Percentiles rank a stretch among this genome's conserved stretches.
Conservation (phyloP, 2,113 vertebrate species). For the Isichthys henryi region DNA sequence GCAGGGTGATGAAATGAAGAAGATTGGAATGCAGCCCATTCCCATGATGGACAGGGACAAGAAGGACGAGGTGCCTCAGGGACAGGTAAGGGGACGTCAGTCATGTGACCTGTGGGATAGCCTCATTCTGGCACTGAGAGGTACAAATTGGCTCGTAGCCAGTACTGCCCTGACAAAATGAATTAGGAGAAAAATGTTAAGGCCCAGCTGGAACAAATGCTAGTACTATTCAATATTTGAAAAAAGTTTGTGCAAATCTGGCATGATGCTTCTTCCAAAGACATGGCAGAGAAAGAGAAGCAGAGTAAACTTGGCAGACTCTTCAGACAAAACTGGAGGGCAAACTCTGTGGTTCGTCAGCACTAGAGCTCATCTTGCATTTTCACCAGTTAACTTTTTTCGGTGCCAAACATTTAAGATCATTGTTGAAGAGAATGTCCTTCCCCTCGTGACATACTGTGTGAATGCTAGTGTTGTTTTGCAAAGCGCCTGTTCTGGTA, state of each 20-base stretch:
- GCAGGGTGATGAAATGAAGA: slow-evolving; percentile 98
- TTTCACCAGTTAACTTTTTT: background rate
- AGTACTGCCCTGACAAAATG: background rate
- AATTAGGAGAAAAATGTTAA: background rate
- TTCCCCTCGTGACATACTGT: background rate
- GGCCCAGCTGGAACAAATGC: background rate
- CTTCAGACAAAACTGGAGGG: background rate
- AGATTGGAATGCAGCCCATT: slow-evolving; percentile 90
- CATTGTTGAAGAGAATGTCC: background rate
- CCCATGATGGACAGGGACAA: slow-evolving; percentile 99
- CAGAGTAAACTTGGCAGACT: background rate
- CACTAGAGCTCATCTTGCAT: background rate
- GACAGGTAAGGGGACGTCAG: slow-evolving; percentile 68
- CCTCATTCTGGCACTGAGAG: background rate
- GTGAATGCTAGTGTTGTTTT: background rate
- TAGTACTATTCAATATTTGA: background rate
- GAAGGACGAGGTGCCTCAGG: slow-evolving; percentile 87
- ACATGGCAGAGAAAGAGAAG: background rate
- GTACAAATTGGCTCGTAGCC: background rate
- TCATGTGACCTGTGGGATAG: background rate
- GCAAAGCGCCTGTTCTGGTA: background rate
- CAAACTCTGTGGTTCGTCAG: background rate
- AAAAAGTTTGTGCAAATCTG: background rate
- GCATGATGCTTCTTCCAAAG: background rate
- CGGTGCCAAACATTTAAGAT: background rate